These are phyloP conservation scores for Diaprepes abbreviatus DNA, from an alignment of 2,888 invertebrate genomes.

Conservation along the genomic window DNA sequence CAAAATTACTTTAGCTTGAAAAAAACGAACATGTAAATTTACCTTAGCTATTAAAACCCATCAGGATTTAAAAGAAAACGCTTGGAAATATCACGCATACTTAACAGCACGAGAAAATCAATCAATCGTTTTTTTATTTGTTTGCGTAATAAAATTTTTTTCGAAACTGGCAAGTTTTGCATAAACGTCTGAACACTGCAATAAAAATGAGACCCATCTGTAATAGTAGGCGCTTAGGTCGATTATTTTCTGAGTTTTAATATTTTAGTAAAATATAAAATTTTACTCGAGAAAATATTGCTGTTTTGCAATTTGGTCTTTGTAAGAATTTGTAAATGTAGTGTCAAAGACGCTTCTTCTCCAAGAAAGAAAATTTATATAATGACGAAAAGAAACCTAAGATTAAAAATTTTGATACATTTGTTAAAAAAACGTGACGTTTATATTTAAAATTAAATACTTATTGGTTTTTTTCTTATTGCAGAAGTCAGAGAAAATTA, in stretches of 20 bases:
- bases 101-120: conserved; percentile 1
- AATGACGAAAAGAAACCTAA: no score
- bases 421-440: no score
- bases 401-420: no score
- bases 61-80: conserved; percentile 10
- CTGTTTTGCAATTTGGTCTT: no score
- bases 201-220: conserved; percentile 2
- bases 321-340: no score
- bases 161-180: not conserved
- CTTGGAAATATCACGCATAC: not conserved
- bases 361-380: no score
- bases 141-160: not conserved
- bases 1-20: not conserved
- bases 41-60: not conserved
- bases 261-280: not conserved
- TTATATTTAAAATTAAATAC: no score
- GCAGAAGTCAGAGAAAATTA: no score
- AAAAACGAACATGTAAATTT: conserved; percentile 5
- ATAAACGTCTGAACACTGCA: conserved; percentile 1
- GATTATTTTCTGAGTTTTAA: not conserved
- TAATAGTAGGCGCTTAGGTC: not conserved
- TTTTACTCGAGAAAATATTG: not conserved
- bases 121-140: conserved; percentile 7
- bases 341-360: no score
- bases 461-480: no score